Conservation (phyloP, 2,113 vertebrate species). For the Chaenocephalus aceratus region DNA sequence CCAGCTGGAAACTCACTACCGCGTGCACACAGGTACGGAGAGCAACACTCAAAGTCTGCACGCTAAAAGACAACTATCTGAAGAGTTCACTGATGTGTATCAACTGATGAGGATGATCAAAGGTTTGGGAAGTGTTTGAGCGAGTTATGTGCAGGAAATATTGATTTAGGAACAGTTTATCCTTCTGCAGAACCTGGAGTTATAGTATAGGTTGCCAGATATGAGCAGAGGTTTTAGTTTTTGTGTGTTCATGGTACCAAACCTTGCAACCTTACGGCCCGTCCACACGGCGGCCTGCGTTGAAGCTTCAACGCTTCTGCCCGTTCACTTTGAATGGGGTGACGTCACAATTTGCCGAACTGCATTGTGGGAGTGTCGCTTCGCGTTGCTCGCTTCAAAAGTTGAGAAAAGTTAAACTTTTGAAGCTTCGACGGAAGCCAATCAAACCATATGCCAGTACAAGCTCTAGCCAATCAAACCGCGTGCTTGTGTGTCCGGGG, state of each 20-base stretch:
- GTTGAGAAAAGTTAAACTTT: too few relatives aligned
- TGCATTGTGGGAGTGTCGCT: too few relatives aligned
- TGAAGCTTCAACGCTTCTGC: too few relatives aligned
- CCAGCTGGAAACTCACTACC: slow-evolving; percentile 99
- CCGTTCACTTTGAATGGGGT: too few relatives aligned
- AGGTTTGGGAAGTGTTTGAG: neutral
- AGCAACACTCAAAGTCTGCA: neutral
- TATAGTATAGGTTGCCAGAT: slow-evolving; percentile 1
- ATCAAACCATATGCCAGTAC: too few relatives aligned
- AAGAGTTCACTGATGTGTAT: neutral
- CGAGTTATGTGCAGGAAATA: neutral
- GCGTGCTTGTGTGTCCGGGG: too few relatives aligned
- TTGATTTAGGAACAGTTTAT: neutral
- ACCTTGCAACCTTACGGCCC: neutral
- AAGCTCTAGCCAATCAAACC: too few relatives aligned
- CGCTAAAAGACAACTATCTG: neutral
- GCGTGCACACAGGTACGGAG: slow-evolving; percentile 94
- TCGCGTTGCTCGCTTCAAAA: too few relatives aligned
- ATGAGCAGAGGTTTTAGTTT: neutral
- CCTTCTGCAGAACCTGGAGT: neutral
- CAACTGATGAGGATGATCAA: neutral
- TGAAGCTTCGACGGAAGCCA: too few relatives aligned
- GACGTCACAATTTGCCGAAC: too few relatives aligned
- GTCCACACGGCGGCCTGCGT: too few relatives aligned
- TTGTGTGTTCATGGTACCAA: neutral